Base-by-base conservation (phyloP, 2,797 vertebrate species). In the Ispidina lecontei region DNA sequence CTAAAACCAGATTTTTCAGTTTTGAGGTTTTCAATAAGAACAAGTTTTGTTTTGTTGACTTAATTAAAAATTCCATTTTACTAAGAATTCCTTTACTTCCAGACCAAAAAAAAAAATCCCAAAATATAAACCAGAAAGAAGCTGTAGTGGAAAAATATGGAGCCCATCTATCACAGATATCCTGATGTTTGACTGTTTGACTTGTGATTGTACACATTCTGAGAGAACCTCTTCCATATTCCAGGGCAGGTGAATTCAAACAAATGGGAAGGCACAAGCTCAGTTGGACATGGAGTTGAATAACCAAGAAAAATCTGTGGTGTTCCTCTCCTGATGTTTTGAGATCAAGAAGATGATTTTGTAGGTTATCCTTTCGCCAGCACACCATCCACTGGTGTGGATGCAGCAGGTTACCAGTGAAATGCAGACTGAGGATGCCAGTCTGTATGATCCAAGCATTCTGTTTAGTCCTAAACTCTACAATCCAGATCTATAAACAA, bases 101-200 rank as follows among this genome's bases (percentile, higher is more conserved):
- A 0, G 8, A 22, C 0, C 0, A 6, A 43, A 33, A 43, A n/a
- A 19, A 31, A 46, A 23, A 14, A 60, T 13, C 6, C 10, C 19
- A 63, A 93, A 94, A 87, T 46, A 89, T 20, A 90, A 87, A 90
- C 60, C 84, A 94, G 86, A 90, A 87, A 52, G 37, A 68, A 86
- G 87, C 7, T 58, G 28, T 19, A 60, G 6, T 51, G 44, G 56
- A 60, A 81, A 74, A 91, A 67, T 5, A 80, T 3, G 0, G 59
- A 84, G 47, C 22, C 87, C 20, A 75, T 64, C 39, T 52, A 59
- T 39, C 29, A 16, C 5, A 28, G 4, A 1, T 12, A 65, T 62
- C 58, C 83, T 74, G 37, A 39, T 82, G 28, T 54, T 91, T 49
- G 37, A 13, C 12, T 77, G 12, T 37, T 92, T 80, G 58, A 54